These are phyloP conservation scores for Cyprinodon tularosa DNA, from an alignment of 2,113 vertebrate species.

Conservation along the genomic window DNA sequence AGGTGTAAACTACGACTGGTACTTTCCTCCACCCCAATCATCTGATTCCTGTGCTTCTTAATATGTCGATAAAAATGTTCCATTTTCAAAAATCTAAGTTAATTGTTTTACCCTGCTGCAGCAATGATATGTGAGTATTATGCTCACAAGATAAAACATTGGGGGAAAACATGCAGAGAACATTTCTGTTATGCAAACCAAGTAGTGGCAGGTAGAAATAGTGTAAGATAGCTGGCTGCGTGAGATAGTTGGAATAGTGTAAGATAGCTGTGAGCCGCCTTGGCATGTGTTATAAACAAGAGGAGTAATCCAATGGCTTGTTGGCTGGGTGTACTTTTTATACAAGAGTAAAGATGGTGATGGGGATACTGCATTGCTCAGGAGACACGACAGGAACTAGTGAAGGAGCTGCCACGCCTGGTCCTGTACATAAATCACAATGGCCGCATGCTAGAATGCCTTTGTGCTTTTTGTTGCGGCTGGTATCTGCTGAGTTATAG, in stretches of 20 bases:
- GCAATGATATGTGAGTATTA: background rate
- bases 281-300: conserved; percentile 52
- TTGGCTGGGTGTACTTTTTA: conserved; percentile 42
- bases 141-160: background rate
- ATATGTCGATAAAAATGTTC: conserved; percentile 24
- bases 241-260: conserved; percentile 6
- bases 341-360: conserved; percentile 59
- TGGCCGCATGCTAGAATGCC: conserved; percentile 8
- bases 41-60: conserved; percentile 44
- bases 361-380: conserved; percentile 44
- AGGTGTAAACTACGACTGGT: conserved; percentile 35
- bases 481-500: conserved; percentile 20
- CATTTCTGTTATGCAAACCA: conserved; percentile 25
- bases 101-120: background rate
- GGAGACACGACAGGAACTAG: conserved; percentile 39
- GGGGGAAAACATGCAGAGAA: background rate
- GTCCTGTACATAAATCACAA: conserved; percentile 31
- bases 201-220: conserved; percentile 8
- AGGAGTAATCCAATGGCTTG: conserved; percentile 56
- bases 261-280: conserved; percentile 28
- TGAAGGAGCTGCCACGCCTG: conserved; percentile 42
- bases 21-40: conserved; percentile 30
- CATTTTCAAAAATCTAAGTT: background rate
- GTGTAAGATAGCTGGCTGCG: conserved; percentile 3
- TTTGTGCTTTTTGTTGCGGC: conserved; percentile 7